Evolutionary conservation across 2,888 invertebrate genomes (phyloP), one percentile per base, ranked within the genome.

Genomic region (Xanthorhoe designata): DNA sequence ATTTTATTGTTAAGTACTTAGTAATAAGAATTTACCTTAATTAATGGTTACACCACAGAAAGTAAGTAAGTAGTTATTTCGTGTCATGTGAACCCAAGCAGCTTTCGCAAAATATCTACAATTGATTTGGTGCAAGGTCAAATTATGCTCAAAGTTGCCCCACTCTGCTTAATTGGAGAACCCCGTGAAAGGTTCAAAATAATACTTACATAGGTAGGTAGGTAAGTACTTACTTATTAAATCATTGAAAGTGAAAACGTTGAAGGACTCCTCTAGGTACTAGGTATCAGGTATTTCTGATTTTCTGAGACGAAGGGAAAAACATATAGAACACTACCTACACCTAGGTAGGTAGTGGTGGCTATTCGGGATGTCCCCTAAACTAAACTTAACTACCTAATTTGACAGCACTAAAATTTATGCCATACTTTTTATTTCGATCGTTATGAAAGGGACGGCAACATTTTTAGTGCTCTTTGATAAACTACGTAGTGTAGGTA

Each of bases 51-150:
- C 54, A 49, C 45, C 58, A 59, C 47, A 47, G 49, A 49, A 59
- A 42, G 38, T 47, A n/a, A n/a, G n/a, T n/a, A n/a, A n/a, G n/a
- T n/a, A n/a, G n/a, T n/a, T n/a, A 47, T 65, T 66, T 70, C 47
- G 50, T 60, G 58, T 66, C 62, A 64, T 64, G 68, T 66, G 65
- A 69, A 68, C 66, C 66, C 49, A 61, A 66, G 63, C 52, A 13
- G 50, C 66, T 72, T 70, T 70, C 72, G 66, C 60, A 68, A 69
- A 71, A 66, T 66, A 50, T 57, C 58, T 51, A 62, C 68, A 62
- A 60, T 60, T 61, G 56, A 65, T 69, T 50, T 66, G 32, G 68
- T 69, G 54, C 72, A 64, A 72, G 72, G 72, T 72, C 57, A 56
- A 54, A 66, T 69, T 57, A 10, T 42, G 57, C 68, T 51, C 56